Conservation (phyloP, 2,113 vertebrate species). For the Procapra przewalskii region DNA sequence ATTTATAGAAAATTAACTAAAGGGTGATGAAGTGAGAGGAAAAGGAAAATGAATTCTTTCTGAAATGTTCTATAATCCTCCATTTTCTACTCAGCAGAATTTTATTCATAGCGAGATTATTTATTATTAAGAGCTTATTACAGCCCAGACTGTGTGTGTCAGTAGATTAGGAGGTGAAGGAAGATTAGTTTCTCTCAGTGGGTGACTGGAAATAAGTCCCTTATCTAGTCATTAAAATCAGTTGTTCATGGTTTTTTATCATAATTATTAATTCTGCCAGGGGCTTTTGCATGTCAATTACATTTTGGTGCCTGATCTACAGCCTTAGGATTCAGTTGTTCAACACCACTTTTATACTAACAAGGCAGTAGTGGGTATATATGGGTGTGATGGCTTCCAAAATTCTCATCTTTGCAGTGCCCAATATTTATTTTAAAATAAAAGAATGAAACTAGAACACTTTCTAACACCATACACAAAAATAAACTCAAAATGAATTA, state of each 20-base stretch:
- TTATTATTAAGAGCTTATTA: conserved; percentile 84
- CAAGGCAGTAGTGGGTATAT: conserved; percentile 43
- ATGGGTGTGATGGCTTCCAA: neutral
- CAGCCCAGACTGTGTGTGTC: conserved; percentile 70
- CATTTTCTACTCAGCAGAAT: conserved; percentile 77
- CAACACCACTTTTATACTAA: conserved; percentile 56
- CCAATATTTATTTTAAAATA: neutral
- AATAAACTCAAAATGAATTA: too few relatives aligned
- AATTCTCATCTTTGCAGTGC: neutral
- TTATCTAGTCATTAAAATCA: conserved; percentile 80
- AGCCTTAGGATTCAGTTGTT: conserved; percentile 67
- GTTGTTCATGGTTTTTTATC: conserved; percentile 75
- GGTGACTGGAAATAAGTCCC: conserved; percentile 74
- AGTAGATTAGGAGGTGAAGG: conserved; percentile 77
- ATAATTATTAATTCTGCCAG: conserved; percentile 78
- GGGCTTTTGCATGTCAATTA: conserved; percentile 58
- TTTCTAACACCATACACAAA: too few relatives aligned
- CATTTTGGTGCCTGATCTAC: neutral
- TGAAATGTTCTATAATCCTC: conserved; percentile 72
- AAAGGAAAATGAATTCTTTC: conserved; percentile 52
- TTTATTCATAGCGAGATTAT: conserved; percentile 75
- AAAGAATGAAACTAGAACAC: neutral
- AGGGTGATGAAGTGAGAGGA: neutral
- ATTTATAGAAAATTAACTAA: conserved; percentile 27
- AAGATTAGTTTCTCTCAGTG: conserved; percentile 77